A percentile compares a stretch with the other conserved stretches of the same genome.
These are phyloP conservation scores for Enteromius argenteus DNA, from an alignment of 2,797 vertebrate species.

Conservation along the genomic window DNA sequence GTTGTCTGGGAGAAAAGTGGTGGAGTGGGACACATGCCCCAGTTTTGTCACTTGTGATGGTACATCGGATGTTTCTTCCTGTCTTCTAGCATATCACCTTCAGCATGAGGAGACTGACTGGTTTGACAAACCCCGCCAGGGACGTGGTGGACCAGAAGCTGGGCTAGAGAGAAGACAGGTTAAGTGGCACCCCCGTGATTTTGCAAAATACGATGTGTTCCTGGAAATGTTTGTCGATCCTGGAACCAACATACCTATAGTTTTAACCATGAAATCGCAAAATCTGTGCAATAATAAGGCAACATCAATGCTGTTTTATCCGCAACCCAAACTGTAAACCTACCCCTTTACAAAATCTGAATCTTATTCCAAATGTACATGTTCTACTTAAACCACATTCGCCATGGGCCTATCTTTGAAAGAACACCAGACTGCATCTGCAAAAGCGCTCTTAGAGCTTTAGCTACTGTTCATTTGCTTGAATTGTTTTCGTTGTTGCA, in stretches of 20 bases:
- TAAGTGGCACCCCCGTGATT: slow-evolving; percentile 63
- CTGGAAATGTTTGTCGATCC: neutral
- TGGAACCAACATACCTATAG: neutral
- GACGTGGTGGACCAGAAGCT: slow-evolving; percentile 81
- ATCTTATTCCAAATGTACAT: neutral
- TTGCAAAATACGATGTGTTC: neutral
- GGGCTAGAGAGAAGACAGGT: slow-evolving; percentile 90
- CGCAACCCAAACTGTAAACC: neutral
- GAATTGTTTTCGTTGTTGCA: slow-evolving; percentile 67
- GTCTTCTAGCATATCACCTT: slow-evolving; percentile 91
- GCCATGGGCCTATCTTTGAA: neutral
- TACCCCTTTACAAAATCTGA: neutral
- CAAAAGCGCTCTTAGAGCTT: neutral
- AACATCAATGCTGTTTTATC: neutral
- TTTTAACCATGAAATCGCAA: neutral
- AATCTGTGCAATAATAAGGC: neutral
- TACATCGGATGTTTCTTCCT: slow-evolving; percentile 28
- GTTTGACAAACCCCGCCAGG: slow-evolving; percentile 98
- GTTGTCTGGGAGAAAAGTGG: slow-evolving; percentile 43
- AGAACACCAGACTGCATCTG: neutral
- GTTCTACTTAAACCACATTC: neutral
- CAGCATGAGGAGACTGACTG: slow-evolving; percentile 98
- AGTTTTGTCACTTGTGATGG: slow-evolving; percentile 40
- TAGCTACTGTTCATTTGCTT: slow-evolving; percentile 1
- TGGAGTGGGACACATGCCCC: slow-evolving; percentile 41